phyloP scores from a whole-genome alignment of 2,888 invertebrate genomes.

The Epirrhoe tristata region DNA sequence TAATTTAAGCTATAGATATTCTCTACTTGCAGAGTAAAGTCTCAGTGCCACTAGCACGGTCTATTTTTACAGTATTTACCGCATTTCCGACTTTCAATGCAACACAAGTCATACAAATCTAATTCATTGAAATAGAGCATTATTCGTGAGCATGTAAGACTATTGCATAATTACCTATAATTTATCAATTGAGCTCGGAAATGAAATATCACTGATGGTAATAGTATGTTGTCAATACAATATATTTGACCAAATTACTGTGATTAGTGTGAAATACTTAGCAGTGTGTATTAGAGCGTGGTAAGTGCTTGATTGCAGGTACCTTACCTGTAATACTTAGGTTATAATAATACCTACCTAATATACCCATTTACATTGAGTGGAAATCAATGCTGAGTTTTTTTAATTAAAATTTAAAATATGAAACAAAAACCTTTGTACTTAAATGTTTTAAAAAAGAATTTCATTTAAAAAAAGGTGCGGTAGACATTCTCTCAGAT shows the following conservation, averaged over 20 bases:
- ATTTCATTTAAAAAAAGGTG: too few species aligned
- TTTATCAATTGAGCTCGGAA: conserved; percentile 31
- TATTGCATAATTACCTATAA: conserved; percentile 31
- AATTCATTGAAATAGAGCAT: conserved; percentile 34
- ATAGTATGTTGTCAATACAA: conserved; percentile 30
- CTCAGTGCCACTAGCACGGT: too few species aligned
- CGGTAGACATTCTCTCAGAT: too few species aligned
- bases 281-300: conserved; percentile 18
- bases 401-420: too few species aligned
- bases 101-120: conserved; percentile 19
- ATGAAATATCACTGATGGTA: conserved; percentile 27
- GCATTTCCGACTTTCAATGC: conserved; percentile 14
- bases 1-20: too few species aligned
- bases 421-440: too few species aligned
- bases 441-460: too few species aligned
- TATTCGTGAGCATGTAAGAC: conserved; percentile 30
- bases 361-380: background rate
- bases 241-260: conserved; percentile 28
- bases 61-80: too few species aligned
- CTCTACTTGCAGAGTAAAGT: too few species aligned
- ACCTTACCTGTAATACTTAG: background rate
- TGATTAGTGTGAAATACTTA: conserved; percentile 27
- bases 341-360: background rate
- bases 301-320: conserved; percentile 11
- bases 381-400: too few species aligned